Conservation (phyloP, 2,797 vertebrate genomes). For the Notoglanidium macrostoma region DNA sequence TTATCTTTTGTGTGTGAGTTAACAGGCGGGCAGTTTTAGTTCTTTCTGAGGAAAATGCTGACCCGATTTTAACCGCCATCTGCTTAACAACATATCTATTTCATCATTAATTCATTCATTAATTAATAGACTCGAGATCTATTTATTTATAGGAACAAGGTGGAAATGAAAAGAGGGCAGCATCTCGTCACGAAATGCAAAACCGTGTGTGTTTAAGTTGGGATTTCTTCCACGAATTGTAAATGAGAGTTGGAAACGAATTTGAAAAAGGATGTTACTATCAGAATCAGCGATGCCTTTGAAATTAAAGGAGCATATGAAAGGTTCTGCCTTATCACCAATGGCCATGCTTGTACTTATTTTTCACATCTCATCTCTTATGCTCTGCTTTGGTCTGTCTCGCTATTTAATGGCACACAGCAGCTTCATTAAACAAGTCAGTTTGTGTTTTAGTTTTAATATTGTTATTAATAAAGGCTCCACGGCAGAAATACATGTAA, state of each 20-base stretch:
- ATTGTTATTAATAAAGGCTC: background rate
- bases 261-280: conserved; percentile 64
- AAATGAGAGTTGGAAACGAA: conserved; percentile 55
- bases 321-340: conserved; percentile 46
- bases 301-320: conserved; percentile 77
- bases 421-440: conserved; percentile 12
- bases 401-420: background rate
- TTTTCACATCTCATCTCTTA: background rate
- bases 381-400: conserved; percentile 5
- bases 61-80: conserved; percentile 33
- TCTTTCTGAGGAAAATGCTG: conserved; percentile 31
- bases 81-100: conserved; percentile 45
- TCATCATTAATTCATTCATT: conserved; percentile 45
- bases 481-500: background rate
- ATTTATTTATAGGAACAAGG: conserved; percentile 71
- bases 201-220: conserved; percentile 60
- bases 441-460: conserved; percentile 7
- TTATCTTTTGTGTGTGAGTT: conserved; percentile 44
- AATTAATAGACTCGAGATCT: conserved; percentile 55
- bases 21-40: conserved; percentile 22
- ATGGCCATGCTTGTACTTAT: conserved; percentile 38
- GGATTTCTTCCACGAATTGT: conserved; percentile 75
- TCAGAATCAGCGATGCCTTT: conserved; percentile 73
- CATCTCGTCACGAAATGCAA: conserved; percentile 59
- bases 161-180: conserved; percentile 52